Conservation (phyloP, 2,113 vertebrate species). For the Aleadryas rufinucha region DNA sequence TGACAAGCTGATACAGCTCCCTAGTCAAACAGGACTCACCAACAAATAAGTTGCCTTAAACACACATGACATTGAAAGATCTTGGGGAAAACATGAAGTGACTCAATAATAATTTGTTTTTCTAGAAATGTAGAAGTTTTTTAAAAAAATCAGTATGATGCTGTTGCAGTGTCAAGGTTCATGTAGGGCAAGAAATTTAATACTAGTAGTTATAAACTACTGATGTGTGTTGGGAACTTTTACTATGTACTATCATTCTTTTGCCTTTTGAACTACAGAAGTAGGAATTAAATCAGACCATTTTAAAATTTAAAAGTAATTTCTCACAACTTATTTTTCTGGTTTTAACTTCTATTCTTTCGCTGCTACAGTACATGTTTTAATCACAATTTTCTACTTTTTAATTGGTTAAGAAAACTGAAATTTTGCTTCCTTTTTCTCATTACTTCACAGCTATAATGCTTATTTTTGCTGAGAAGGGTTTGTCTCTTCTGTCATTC, state of each 20-base stretch:
- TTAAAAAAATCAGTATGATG: accelerated
- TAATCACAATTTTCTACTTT: not conserved
- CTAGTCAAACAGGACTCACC: not conserved
- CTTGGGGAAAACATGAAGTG: not conserved
- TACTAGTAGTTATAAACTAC: not conserved
- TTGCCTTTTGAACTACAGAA: not conserved
- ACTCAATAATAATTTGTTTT: not conserved
- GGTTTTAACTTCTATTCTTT: not conserved
- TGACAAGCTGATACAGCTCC: not conserved
- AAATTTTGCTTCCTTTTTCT: not conserved
- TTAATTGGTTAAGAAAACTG: not conserved
- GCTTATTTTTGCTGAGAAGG: not conserved
- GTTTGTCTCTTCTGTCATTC: not conserved
- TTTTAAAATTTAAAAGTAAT: not conserved
- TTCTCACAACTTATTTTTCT: not conserved
- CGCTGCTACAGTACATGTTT: not conserved
- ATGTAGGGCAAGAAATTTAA: not conserved
- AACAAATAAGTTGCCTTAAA: not conserved
- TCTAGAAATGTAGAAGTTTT: not conserved
- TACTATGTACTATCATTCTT: not conserved
- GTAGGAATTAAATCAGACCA: not conserved
- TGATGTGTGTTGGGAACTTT: not conserved
- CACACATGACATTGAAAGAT: not conserved
- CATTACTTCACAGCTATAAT: not conserved
- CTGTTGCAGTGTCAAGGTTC: not conserved